These are phyloP conservation scores for Megaptera novaeangliae DNA, from an alignment of 2,113 vertebrate species.

Conservation along the genomic window DNA sequence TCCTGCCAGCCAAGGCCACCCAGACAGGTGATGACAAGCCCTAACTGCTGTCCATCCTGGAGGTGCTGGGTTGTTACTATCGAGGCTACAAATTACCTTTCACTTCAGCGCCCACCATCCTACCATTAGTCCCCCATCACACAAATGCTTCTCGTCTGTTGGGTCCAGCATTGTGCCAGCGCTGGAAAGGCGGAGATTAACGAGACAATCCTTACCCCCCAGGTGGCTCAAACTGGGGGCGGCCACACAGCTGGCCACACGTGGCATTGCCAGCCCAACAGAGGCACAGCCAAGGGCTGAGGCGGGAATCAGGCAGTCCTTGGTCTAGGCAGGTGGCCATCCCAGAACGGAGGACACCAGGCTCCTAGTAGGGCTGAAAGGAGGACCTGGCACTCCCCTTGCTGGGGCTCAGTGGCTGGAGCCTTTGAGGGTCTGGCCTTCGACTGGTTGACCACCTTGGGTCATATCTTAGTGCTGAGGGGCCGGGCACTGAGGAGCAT, in stretches of 20 bases:
- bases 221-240: background rate
- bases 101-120: fast-evolving
- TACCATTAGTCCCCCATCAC: fast-evolving
- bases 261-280: background rate
- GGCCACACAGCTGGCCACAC: background rate
- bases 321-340: background rate
- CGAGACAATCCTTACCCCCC: fast-evolving
- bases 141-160: fast-evolving
- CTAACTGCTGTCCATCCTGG: fast-evolving
- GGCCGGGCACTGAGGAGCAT: background rate
- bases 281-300: background rate
- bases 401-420: background rate
- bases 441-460: background rate
- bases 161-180: fast-evolving
- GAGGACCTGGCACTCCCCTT: fast-evolving
- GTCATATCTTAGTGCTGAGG: fast-evolving
- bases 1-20: background rate
- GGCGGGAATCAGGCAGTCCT: too few relatives aligned
- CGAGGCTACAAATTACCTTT: fast-evolving
- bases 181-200: fast-evolving
- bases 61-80: too few relatives aligned
- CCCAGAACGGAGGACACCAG: background rate
- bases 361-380: too few relatives aligned
- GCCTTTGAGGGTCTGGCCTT: background rate
- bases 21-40: fast-evolving